These are phyloP conservation scores for Torymus tubicola DNA, from an alignment of 2,888 invertebrate species.

Conservation along the genomic window DNA sequence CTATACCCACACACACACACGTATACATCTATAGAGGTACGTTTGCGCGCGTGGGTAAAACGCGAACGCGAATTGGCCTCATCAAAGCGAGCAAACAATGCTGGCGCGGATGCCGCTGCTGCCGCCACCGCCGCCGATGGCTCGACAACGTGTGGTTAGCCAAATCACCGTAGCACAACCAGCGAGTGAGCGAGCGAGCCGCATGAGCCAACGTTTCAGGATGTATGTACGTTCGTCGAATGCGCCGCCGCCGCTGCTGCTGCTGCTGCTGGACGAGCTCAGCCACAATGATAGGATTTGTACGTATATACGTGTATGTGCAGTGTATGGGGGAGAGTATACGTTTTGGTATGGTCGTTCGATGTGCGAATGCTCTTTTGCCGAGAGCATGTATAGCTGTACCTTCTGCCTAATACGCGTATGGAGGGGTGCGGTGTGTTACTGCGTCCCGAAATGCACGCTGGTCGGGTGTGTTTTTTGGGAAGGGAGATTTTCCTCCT, in stretches of 20 bases:
- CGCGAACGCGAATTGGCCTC: slow-evolving; percentile 75
- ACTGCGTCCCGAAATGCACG: not conserved
- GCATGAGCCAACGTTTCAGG: not conserved
- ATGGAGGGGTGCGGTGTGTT: not conserved
- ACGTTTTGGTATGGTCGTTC: not conserved
- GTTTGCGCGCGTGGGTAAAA: slow-evolving; percentile 48
- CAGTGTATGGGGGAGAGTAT: not conserved
- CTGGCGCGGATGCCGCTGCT: slow-evolving; percentile 58
- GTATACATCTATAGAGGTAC: too few species aligned
- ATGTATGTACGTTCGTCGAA: slow-evolving; percentile 1
- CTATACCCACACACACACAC: too few species aligned
- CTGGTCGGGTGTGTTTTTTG: not conserved
- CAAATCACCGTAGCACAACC: slow-evolving; percentile 70
- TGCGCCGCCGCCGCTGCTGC: not conserved
- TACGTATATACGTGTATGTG: not conserved
- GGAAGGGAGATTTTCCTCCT: not conserved
- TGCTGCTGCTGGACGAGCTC: not conserved
- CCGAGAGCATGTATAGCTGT: not conserved
- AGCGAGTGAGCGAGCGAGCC: too few species aligned
- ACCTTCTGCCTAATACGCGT: slow-evolving; percentile 9
- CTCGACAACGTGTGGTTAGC: slow-evolving; percentile 76
- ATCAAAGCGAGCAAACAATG: slow-evolving; percentile 76
- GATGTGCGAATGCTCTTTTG: slow-evolving; percentile 8
- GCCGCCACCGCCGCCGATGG: slow-evolving; percentile 72
- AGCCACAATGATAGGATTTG: slow-evolving; percentile 32